Conservation (phyloP, 2,888 invertebrate species). For the Hartigia nigra region DNA sequence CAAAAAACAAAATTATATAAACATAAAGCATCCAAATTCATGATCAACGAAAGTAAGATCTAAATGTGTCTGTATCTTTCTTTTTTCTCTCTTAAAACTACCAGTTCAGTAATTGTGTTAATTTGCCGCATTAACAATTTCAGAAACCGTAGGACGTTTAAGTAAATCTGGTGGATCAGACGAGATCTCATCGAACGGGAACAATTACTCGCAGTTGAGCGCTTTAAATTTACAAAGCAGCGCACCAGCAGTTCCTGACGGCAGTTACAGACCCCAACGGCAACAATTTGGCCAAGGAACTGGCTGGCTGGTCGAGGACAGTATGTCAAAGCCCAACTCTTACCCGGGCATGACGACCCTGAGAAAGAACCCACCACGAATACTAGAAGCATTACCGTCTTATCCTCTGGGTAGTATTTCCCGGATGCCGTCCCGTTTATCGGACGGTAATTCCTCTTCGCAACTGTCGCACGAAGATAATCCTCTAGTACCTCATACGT, state of each 20-base stretch:
- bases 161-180: constrained; percentile 61
- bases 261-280: constrained; percentile 17
- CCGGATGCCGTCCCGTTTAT: constrained; percentile 33
- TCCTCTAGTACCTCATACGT: not conserved
- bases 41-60: not conserved
- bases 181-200: constrained; percentile 35
- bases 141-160: constrained; percentile 51
- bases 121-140: constrained; percentile 4
- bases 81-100: not conserved
- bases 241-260: constrained; percentile 39
- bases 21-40: not conserved
- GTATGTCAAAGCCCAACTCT: constrained; percentile 11
- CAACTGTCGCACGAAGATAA: constrained; percentile 11
- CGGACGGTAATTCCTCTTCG: constrained; percentile 12
- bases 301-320: constrained; percentile 52
- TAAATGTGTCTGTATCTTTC: not conserved
- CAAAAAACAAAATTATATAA: not conserved
- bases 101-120: not conserved
- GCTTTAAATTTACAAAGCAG: constrained; percentile 55
- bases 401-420: constrained; percentile 41
- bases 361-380: constrained; percentile 56
- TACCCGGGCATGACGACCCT: constrained; percentile 13
- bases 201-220: constrained; percentile 47
- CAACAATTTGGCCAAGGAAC: constrained; percentile 30
- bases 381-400: constrained; percentile 59